Percentiles rank a stretch among this genome's conserved stretches.
phyloP scores from a whole-genome alignment of 2,888 invertebrate genomes.

The Argyresthia goedartella region DNA sequence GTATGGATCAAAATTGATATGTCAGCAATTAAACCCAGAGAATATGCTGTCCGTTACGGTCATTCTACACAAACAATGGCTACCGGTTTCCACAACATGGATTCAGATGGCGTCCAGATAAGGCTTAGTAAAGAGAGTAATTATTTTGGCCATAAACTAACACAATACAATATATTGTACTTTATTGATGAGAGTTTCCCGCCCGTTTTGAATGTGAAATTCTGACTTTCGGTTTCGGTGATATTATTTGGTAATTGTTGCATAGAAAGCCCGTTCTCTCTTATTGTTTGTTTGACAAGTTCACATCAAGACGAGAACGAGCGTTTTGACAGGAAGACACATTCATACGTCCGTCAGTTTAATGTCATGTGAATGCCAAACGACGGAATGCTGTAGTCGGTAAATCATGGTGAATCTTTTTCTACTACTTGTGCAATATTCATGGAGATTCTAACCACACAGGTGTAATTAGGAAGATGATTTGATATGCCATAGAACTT shows the following conservation, averaged over 20 bases:
- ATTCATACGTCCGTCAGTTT: conserved; percentile 35
- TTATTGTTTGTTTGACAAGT: conserved; percentile 37
- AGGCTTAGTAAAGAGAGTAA: background rate
- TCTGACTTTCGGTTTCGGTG: conserved; percentile 5
- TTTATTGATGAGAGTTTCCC: too few relatives aligned
- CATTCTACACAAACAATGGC: conserved; percentile 5
- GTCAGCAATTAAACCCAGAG: conserved; percentile 1
- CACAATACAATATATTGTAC: too few relatives aligned
- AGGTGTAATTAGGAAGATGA: too few relatives aligned
- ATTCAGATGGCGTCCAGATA: background rate
- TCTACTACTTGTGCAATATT: background rate
- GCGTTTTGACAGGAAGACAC: conserved; percentile 26
- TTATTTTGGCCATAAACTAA: background rate
- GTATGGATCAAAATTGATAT: background rate
- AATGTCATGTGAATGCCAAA: conserved; percentile 28
- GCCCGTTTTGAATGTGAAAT: background rate
- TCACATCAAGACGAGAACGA: conserved; percentile 24
- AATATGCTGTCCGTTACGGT: conserved; percentile 4
- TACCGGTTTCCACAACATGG: background rate
- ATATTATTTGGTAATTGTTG: conserved; percentile 8
- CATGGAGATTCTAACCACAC: too few relatives aligned
- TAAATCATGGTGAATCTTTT: too few relatives aligned
- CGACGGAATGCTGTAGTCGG: background rate
- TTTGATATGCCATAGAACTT: too few relatives aligned
- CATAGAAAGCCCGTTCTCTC: conserved; percentile 33